These are phyloP conservation scores for Tarsius wallacei DNA, from an alignment of 2,797 vertebrate genomes.

Conservation along the genomic window DNA sequence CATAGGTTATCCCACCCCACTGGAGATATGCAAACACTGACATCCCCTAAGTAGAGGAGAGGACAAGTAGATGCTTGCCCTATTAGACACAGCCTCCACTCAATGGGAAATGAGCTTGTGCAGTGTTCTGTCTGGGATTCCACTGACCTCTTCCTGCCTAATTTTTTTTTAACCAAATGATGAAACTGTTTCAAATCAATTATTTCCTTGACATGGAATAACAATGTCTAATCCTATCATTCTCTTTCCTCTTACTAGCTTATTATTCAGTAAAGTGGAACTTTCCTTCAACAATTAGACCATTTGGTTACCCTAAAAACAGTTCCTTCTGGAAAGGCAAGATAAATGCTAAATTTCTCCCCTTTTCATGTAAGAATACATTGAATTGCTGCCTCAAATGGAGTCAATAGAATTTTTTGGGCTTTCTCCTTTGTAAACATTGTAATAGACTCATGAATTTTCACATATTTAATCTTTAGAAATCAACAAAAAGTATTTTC, in stretches of 20 bases:
- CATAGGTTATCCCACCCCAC: fast-evolving
- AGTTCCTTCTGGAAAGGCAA: not conserved
- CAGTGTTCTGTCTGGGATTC: not conserved
- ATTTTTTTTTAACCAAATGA: not conserved
- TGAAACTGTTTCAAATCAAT: not conserved
- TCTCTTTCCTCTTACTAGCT: not conserved
- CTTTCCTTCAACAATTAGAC: not conserved
- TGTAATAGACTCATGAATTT: not conserved
- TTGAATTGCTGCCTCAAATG: not conserved
- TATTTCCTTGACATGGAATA: not conserved
- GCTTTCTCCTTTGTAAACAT: not conserved
- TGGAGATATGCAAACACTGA: not conserved
- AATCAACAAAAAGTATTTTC: not conserved
- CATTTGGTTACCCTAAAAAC: not conserved
- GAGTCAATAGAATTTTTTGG: not conserved
- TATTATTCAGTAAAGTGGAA: not conserved
- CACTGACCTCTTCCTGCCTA: not conserved
- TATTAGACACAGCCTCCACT: not conserved
- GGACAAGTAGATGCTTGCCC: not conserved
- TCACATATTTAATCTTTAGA: not conserved
- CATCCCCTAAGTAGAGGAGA: too few relatives aligned
- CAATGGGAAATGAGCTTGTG: not conserved
- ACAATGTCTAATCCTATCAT: not conserved
- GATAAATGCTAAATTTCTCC: not conserved
- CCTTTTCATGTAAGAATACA: not conserved